These are phyloP conservation scores for Antedon mediterranea DNA, from an alignment of 53 echinoderm and acorn worm genomes.

Conservation along the genomic window DNA sequence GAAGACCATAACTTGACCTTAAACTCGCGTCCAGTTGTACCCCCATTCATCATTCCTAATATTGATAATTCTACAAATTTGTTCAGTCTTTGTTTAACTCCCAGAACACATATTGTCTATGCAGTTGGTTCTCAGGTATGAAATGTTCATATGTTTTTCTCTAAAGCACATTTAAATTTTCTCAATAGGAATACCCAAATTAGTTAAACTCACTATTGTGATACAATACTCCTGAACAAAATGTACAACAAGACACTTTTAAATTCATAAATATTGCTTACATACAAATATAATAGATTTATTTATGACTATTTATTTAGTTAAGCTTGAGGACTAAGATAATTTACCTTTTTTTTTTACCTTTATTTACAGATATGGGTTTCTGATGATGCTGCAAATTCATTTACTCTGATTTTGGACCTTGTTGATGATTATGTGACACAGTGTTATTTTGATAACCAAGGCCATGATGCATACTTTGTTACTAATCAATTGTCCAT, in stretches of 20 bases:
- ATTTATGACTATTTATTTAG: too few species aligned
- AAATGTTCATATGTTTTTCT: not conserved
- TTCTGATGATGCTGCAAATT: slow-evolving; percentile 26
- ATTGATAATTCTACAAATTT: not conserved
- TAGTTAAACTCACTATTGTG: too few species aligned
- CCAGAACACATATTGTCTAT: slow-evolving; percentile 40
- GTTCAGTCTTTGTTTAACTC: slow-evolving; percentile 38
- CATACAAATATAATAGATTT: too few species aligned
- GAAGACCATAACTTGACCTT: not conserved
- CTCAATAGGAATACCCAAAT: too few species aligned
- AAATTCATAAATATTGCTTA: too few species aligned
- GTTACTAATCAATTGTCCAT: not conserved
- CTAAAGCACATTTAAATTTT: too few species aligned
- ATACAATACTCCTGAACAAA: too few species aligned
- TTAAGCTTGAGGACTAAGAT: too few species aligned
- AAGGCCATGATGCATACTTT: not conserved
- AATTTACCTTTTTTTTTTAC: too few species aligned
- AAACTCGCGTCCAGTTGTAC: not conserved
- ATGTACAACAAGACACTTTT: too few species aligned
- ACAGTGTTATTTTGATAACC: not conserved
- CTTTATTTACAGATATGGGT: slow-evolving; percentile 32
- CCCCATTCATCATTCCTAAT: not conserved
- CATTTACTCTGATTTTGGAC: slow-evolving; percentile 15
- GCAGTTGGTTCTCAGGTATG: slow-evolving; percentile 78
- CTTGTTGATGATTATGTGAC: slow-evolving; percentile 17